Evolutionary conservation across 2,797 vertebrate genomes (phyloP).

Genomic region (Hemibagrus guttatus): DNA sequence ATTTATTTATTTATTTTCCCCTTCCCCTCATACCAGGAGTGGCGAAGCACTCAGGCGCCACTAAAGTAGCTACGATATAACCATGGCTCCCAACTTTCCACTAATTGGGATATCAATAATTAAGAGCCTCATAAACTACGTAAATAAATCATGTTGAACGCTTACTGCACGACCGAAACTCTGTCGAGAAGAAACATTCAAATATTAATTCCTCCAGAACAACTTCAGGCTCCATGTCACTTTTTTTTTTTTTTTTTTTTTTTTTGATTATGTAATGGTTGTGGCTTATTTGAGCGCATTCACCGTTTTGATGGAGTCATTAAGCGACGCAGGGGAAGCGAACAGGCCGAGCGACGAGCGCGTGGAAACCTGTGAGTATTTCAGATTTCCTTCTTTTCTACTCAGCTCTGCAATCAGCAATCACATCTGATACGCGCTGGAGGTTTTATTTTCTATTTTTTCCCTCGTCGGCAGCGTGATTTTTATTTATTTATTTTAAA

Average conservation of each 20-base stretch:
- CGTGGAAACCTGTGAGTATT: slow-evolving; percentile 46
- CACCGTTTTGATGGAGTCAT: slow-evolving; percentile 17
- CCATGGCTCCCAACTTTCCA: slow-evolving; percentile 72
- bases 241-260: not conserved
- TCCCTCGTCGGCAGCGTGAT: too few relatives aligned
- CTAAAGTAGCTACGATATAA: slow-evolving; percentile 58
- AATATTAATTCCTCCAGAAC: slow-evolving; percentile 66
- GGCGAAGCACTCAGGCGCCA: slow-evolving; percentile 55
- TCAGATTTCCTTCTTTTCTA: slow-evolving; percentile 26
- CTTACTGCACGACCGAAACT: slow-evolving; percentile 58
- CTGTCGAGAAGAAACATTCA: slow-evolving; percentile 54
- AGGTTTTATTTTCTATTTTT: not conserved
- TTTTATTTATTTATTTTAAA: not conserved
- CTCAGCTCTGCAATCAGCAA: slow-evolving; percentile 37
- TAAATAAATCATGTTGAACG: slow-evolving; percentile 78
- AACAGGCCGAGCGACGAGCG: not conserved
- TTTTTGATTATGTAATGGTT: slow-evolving; percentile 23
- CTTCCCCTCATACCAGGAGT: slow-evolving; percentile 33
- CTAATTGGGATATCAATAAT: slow-evolving; percentile 84
- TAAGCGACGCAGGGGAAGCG: slow-evolving; percentile 13
- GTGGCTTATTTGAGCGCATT: slow-evolving; percentile 26
- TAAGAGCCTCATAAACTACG: slow-evolving; percentile 79
- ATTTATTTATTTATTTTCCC: not conserved
- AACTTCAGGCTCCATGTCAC: slow-evolving; percentile 14
- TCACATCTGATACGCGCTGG: not conserved